Percentiles rank a stretch among this genome's conserved stretches.
phyloP scores from a whole-genome alignment of 2,888 invertebrate species.

The Eretmocerus hayati region DNA sequence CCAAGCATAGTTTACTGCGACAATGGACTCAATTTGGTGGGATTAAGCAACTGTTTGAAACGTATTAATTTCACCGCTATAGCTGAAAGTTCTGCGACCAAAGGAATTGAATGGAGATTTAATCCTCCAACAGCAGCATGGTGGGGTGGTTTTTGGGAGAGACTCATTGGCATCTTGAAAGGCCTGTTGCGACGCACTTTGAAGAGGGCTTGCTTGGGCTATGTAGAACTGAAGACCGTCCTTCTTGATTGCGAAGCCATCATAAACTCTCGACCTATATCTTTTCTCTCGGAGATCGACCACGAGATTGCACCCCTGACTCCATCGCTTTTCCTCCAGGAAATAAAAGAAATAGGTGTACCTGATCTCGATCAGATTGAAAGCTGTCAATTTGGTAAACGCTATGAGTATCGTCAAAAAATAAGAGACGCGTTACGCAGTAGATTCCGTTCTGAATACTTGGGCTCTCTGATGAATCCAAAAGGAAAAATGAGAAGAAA shows the following conservation, averaged over 20 bases:
- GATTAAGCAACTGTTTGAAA: constrained; percentile 21
- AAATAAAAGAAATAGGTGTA: constrained; percentile 10
- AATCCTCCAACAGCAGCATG: constrained; percentile 41
- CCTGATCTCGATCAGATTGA: constrained; percentile 16
- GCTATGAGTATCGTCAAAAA: constrained; percentile 9
- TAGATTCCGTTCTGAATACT: constrained; percentile 17
- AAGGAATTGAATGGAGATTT: constrained; percentile 31
- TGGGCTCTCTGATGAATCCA: constrained; percentile 4
- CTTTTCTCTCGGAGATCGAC: constrained; percentile 21
- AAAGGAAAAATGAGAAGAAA: neutral
- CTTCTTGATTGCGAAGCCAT: constrained; percentile 33
- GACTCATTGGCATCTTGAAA: constrained; percentile 40
- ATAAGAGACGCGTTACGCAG: constrained; percentile 14
- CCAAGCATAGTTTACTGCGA: constrained; percentile 35
- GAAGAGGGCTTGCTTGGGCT: constrained; percentile 28
- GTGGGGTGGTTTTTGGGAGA: constrained; percentile 46
- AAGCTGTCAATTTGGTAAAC: constrained; percentile 5
- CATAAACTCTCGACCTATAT: constrained; percentile 37
- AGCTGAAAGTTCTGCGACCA: constrained; percentile 8
- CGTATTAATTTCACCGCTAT: neutral
- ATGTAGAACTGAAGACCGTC: constrained; percentile 30
- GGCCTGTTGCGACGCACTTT: constrained; percentile 34
- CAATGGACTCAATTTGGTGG: constrained; percentile 38
- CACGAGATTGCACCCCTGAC: constrained; percentile 13
- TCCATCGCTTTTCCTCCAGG: constrained; percentile 23